These are phyloP conservation scores for Dasypogon diadema DNA, from an alignment of 2,888 invertebrate genomes.

Conservation along the genomic window DNA sequence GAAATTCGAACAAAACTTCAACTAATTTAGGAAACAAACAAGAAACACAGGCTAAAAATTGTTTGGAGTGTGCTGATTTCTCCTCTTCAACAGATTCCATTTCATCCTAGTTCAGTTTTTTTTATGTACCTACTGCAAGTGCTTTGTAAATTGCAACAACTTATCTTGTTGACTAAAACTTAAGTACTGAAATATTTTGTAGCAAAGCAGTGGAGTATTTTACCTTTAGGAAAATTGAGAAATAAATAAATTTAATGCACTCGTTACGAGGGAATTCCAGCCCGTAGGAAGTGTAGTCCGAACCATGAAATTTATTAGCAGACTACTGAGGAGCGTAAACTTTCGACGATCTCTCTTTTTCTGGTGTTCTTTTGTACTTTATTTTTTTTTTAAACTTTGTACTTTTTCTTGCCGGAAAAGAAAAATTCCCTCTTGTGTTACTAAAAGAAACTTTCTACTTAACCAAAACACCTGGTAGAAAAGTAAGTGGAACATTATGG, in stretches of 20 bases:
- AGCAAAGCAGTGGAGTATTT: constrained; percentile 35
- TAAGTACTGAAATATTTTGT: constrained; percentile 51
- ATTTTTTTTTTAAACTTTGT: constrained; percentile 8
- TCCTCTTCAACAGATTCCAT: too few species aligned
- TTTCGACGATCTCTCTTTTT: constrained; percentile 4
- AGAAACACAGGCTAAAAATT: too few species aligned
- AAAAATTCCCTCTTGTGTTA: constrained; percentile 1
- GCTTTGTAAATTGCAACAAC: neutral
- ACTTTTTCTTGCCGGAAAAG: constrained; percentile 6
- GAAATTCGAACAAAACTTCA: too few species aligned
- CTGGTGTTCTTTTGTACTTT: neutral
- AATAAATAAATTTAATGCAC: constrained; percentile 55
- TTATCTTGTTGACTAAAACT: constrained; percentile 30
- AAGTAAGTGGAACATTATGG: constrained; percentile 26
- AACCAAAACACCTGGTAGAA: constrained; percentile 50
- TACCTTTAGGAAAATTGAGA: constrained; percentile 44
- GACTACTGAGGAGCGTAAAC: neutral
- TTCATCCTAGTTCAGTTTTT: too few species aligned
- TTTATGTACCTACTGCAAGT: neutral
- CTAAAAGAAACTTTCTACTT: constrained; percentile 49
- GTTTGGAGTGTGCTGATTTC: too few species aligned
- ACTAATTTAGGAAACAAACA: too few species aligned
- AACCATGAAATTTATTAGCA: constrained; percentile 36
- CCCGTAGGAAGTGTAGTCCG: neutral
- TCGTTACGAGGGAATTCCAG: constrained; percentile 4